Evolutionary conservation across 2,797 vertebrate genomes (phyloP).

Genomic region (Pseudocheirus occidentalis): DNA sequence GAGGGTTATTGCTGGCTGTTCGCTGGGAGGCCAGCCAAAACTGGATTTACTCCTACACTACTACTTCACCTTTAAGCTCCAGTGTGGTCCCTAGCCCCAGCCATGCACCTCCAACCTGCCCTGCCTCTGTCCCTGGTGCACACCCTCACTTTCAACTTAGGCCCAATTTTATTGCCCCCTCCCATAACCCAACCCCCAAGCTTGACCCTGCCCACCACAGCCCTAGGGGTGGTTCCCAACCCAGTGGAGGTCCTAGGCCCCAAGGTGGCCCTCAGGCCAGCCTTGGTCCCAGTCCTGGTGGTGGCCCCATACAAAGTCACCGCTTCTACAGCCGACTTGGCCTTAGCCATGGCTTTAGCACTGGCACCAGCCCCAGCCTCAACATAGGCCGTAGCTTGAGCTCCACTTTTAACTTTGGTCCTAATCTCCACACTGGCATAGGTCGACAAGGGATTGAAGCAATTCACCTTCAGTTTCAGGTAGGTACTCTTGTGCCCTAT

Average conservation of each 20-base stretch:
- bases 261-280: background rate
- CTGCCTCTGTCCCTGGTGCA: background rate
- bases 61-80: slow-evolving; percentile 85
- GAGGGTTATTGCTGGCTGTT: slow-evolving; percentile 85
- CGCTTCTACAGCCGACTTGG: background rate
- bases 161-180: background rate
- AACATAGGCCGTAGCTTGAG: background rate
- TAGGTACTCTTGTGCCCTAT: background rate
- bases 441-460: slow-evolving; percentile 8
- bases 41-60: slow-evolving; percentile 71
- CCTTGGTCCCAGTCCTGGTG: background rate
- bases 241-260: background rate
- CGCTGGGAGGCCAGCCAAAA: slow-evolving; percentile 82
- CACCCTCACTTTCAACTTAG: background rate
- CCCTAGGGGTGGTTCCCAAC: background rate
- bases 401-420: background rate
- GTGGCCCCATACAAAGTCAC: background rate
- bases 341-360: background rate
- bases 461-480: background rate
- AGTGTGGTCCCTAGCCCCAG: background rate
- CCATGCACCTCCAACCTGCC: background rate
- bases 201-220: background rate
- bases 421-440: background rate
- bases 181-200: background rate
- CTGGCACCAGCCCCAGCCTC: background rate